Conservation (phyloP, 2,888 invertebrate species). For the Acronicta leporina region DNA sequence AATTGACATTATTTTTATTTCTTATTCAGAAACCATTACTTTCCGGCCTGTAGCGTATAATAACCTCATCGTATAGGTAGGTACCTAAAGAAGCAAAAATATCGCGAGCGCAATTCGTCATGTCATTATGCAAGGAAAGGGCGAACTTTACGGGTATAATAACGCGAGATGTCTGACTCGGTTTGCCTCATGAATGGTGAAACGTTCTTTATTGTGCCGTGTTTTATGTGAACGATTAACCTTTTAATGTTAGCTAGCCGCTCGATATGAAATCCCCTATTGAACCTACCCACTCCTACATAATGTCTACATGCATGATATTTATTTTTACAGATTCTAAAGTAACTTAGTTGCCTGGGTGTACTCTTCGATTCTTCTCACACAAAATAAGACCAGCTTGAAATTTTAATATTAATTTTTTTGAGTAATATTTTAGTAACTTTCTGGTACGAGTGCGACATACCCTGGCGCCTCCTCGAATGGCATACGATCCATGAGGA, state of each 20-base stretch:
- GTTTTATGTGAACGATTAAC: slow-evolving; percentile 88
- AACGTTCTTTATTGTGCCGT: slow-evolving; percentile 86
- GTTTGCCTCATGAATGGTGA: slow-evolving; percentile 83
- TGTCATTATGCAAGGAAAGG: slow-evolving; percentile 89
- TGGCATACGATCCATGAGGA: too few relatives aligned
- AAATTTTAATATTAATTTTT: too few relatives aligned
- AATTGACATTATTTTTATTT: slow-evolving; percentile 12
- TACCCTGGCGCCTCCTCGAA: too few relatives aligned
- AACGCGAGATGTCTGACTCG: slow-evolving; percentile 87
- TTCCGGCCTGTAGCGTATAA: slow-evolving; percentile 71
- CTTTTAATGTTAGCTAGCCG: slow-evolving; percentile 84
- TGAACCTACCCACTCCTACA: slow-evolving; percentile 45
- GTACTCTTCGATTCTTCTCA: too few relatives aligned
- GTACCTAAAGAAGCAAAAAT: slow-evolving; percentile 87
- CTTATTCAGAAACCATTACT: slow-evolving; percentile 66
- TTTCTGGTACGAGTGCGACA: too few relatives aligned
- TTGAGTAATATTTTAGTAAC: too few relatives aligned
- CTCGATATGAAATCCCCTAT: slow-evolving; percentile 72
- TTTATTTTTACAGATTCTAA: too few relatives aligned
- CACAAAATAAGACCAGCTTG: too few relatives aligned
- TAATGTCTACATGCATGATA: slow-evolving; percentile 34
- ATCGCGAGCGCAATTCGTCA: slow-evolving; percentile 88
- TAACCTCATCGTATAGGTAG: slow-evolving; percentile 84
- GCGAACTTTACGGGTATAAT: slow-evolving; percentile 88
- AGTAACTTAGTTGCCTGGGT: too few relatives aligned